Percentiles rank a stretch among this genome's conserved stretches.
phyloP scores from a whole-genome alignment of 2,113 vertebrate species.

The Cricetomys ansorgei region DNA sequence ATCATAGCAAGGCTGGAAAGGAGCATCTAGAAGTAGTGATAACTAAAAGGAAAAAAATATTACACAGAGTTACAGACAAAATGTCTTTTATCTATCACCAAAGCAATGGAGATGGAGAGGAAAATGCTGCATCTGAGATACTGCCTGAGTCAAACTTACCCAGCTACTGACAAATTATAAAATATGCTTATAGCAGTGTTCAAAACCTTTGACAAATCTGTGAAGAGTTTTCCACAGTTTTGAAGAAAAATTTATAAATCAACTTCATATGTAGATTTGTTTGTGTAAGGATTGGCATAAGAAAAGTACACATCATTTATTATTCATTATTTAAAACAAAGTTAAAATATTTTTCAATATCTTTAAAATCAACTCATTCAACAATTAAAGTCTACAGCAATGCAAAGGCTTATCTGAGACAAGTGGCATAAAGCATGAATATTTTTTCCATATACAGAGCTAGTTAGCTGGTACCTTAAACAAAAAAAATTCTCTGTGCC shows the following conservation, averaged over 20 bases:
- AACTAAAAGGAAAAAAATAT: neutral
- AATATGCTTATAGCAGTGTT: neutral
- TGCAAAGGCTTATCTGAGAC: slow-evolving; percentile 38
- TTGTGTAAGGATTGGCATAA: neutral
- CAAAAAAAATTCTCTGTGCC: slow-evolving; percentile 42
- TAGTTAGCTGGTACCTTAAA: neutral
- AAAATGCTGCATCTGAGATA: slow-evolving; percentile 16
- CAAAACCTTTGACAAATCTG: neutral
- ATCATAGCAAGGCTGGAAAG: slow-evolving; percentile 9
- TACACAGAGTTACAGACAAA: slow-evolving; percentile 2
- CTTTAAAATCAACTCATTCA: slow-evolving; percentile 48
- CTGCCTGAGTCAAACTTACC: neutral
- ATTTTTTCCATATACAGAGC: neutral
- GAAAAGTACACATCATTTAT: slow-evolving; percentile 50
- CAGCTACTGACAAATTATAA: slow-evolving; percentile 30
- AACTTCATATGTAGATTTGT: slow-evolving; percentile 33
- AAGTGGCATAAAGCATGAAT: slow-evolving; percentile 24
- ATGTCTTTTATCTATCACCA: neutral
- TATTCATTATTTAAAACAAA: slow-evolving; percentile 50
- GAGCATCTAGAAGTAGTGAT: neutral
- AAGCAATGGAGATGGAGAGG: neutral
- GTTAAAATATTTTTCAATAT: slow-evolving; percentile 25
- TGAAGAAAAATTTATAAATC: slow-evolving; percentile 43
- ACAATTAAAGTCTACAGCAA: slow-evolving; percentile 32
- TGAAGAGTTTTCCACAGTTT: slow-evolving; percentile 33